Percentiles rank a stretch among this genome's conserved stretches.
These are phyloP conservation scores for Cettia cetti DNA, from an alignment of 2,113 vertebrate genomes.

Conservation along the genomic window DNA sequence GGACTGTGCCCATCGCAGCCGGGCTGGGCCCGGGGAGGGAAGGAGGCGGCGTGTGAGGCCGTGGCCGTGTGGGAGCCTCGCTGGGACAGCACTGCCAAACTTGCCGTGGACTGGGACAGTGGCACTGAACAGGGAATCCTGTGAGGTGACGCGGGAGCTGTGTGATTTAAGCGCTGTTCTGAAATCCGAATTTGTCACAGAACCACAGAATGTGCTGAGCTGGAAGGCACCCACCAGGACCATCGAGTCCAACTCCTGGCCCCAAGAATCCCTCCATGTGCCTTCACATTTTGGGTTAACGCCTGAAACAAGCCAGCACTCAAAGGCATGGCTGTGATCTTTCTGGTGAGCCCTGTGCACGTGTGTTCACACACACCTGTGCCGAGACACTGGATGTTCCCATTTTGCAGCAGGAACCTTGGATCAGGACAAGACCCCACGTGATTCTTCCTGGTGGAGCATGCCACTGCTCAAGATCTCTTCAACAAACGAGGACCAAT, in stretches of 20 bases:
- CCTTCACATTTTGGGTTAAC: neutral
- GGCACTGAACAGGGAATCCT: fast-evolving
- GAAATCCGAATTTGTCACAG: fast-evolving
- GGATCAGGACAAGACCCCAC: fast-evolving
- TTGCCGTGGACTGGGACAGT: neutral
- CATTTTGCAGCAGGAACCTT: fast-evolving
- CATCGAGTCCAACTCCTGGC: fast-evolving
- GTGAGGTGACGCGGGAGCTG: fast-evolving
- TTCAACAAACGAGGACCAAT: fast-evolving
- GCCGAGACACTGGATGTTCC: fast-evolving
- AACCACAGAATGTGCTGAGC: neutral
- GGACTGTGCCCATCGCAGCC: fast-evolving
- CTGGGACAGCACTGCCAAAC: neutral
- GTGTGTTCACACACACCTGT: fast-evolving
- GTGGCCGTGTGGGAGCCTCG: neutral
- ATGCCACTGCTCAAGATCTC: neutral
- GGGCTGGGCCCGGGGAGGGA: too few relatives aligned
- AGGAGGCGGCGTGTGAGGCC: neutral
- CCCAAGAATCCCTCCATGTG: neutral
- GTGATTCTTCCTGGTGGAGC: fast-evolving
- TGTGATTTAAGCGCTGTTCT: neutral
- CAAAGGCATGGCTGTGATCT: neutral
- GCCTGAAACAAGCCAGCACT: neutral
- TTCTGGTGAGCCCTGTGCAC: fast-evolving
- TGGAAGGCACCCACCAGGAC: neutral